Evolutionary conservation across 2,113 vertebrate genomes (phyloP).

Genomic region (Fregata magnificens): DNA sequence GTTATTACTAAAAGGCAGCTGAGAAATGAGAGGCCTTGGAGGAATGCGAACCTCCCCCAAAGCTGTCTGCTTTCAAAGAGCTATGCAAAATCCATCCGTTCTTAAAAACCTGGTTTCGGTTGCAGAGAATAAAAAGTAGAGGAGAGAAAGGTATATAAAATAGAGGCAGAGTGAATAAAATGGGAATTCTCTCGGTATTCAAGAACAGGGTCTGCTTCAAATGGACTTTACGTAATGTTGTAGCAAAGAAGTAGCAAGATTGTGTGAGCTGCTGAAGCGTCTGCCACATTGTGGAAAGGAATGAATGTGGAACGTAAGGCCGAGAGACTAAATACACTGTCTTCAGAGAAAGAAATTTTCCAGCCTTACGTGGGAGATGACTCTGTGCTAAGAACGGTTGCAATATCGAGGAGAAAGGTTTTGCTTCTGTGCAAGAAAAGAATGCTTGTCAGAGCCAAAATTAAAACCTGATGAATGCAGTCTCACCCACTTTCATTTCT

Average conservation of each 20-base stretch:
- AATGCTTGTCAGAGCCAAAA: slow-evolving; percentile 49
- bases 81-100: neutral
- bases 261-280: neutral
- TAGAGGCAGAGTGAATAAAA: neutral
- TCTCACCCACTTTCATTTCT: slow-evolving; percentile 34
- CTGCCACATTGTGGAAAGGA: neutral
- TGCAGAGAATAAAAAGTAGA: neutral
- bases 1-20: neutral
- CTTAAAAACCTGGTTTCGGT: neutral
- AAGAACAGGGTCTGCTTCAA: neutral
- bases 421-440: neutral
- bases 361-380: neutral
- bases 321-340: neutral
- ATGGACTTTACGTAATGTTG: neutral
- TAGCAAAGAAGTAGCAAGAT: neutral
- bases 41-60: neutral
- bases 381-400: neutral
- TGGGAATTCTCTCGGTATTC: neutral
- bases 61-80: neutral
- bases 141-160: neutral
- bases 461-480: slow-evolving; percentile 57
- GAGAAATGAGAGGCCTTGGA: neutral
- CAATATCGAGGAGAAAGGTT: neutral
- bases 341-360: neutral
- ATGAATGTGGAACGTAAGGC: neutral